Evolutionary conservation across 2,797 vertebrate species (phyloP), one percentile per base, ranked within the genome.

Genomic region (Periparus ater): DNA sequence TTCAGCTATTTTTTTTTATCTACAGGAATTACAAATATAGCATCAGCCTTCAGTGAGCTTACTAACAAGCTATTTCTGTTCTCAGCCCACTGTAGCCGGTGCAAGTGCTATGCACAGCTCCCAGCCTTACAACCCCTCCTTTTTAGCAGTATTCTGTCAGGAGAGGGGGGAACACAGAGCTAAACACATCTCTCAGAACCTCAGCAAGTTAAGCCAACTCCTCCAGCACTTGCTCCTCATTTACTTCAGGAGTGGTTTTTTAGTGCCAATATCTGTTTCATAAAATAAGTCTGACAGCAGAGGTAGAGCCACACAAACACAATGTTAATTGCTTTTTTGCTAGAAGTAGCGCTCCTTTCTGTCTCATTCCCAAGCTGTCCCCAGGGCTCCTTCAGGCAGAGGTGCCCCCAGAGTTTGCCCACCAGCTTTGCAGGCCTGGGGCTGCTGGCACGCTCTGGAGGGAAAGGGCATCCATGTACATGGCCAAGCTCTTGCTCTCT

Each of bases 301-400:
- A 91, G 88, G 17, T 61, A 93, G 96, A 98, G 91, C 95, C 88
- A 76, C 94, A 72, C 3, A 2, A 94, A 82, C 13, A 1, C 40
- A 90, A 79, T n/a, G 85, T 54, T 79, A 91, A 91, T 29, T 93
- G 95, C n/a, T 95, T 94, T 93, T 94, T 91, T 94, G 17, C 50
- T 32, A 22, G 71, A 95, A 91, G 89, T 93, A 97, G 93, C 21
- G 40, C 89, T 79, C 83, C 89, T 67, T 93, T 55, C 89, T 48
- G 15, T 74, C 82, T 86, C 68, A 6, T 60, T 86, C 80, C 88
- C 82, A 61, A 80, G 95, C 66, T 27, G 9, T 32, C 38, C 81
- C 68, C 63, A 77, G 88, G 88, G 82, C 72, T 87, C 45, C 92
- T 62, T 58, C 8, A 29, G 74, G 89, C 87, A 80, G 82, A 78